Percentiles rank a stretch among this genome's conserved stretches.
These are phyloP conservation scores for Oreochromis aureus DNA, from an alignment of 2,113 vertebrate species.

Conservation along the genomic window DNA sequence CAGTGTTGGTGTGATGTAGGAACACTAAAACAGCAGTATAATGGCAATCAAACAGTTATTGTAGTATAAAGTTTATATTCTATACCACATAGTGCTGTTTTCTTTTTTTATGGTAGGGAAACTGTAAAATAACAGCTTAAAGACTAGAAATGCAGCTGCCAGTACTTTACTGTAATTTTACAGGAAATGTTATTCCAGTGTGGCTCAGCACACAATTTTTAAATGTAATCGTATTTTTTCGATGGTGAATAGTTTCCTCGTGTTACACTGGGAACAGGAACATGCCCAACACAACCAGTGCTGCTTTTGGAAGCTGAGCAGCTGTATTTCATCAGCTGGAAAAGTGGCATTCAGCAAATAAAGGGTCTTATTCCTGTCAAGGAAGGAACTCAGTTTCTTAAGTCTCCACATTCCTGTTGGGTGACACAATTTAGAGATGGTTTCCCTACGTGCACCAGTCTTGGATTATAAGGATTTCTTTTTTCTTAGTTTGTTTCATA, in stretches of 20 bases:
- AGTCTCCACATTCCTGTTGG: not conserved
- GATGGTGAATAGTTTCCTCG: not conserved
- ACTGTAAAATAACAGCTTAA: not conserved
- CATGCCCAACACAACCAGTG: not conserved
- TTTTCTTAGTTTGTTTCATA: not conserved
- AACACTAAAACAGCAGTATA: not conserved
- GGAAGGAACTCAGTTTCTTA: not conserved
- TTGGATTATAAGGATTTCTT: not conserved
- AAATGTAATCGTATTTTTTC: not conserved
- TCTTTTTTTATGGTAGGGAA: not conserved
- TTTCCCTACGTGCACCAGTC: not conserved
- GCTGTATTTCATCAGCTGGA: not conserved
- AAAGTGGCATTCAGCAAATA: not conserved
- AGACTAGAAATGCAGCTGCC: not conserved
- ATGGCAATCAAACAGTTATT: not conserved
- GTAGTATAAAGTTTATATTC: not conserved
- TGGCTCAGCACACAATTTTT: not conserved
- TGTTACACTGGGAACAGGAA: not conserved
- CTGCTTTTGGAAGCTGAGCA: not conserved
- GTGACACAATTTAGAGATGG: not conserved
- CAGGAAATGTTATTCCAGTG: not conserved
- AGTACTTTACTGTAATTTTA: not conserved
- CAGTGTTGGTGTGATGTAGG: not conserved
- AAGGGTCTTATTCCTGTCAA: not conserved
- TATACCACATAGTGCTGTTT: not conserved